phyloP scores from a whole-genome alignment of 2,888 invertebrate species.

The Biston betularia region DNA sequence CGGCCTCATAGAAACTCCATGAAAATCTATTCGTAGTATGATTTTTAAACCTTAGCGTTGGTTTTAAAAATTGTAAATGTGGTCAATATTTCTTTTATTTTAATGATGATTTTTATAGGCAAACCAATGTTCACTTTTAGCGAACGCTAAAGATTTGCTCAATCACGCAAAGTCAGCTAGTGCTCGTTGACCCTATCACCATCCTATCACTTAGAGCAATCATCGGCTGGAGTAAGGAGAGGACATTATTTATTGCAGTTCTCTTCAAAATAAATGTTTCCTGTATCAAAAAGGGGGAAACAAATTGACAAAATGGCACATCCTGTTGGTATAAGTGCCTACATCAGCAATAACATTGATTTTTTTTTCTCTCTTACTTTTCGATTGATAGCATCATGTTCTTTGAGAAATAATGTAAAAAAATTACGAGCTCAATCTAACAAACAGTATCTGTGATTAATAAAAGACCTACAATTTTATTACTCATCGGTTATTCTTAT shows the following conservation, averaged over 20 bases:
- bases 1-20: too few relatives aligned
- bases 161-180: background rate
- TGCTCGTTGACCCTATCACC: background rate
- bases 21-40: too few relatives aligned
- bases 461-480: too few relatives aligned
- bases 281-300: slow-evolving; percentile 72
- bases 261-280: slow-evolving; percentile 66
- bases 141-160: background rate
- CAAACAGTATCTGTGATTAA: too few relatives aligned
- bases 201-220: slow-evolving; percentile 5
- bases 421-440: too few relatives aligned
- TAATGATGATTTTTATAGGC: too few relatives aligned
- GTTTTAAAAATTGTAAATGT: too few relatives aligned
- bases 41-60: too few relatives aligned
- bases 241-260: slow-evolving; percentile 44
- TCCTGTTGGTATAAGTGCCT: slow-evolving; percentile 44
- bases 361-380: background rate
- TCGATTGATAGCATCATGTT: too few relatives aligned
- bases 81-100: too few relatives aligned
- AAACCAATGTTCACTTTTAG: background rate
- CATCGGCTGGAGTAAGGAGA: slow-evolving; percentile 17
- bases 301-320: slow-evolving; percentile 75
- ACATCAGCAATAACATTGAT: background rate
- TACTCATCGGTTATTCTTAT: too few relatives aligned
- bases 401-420: too few relatives aligned